These are phyloP conservation scores for Paramisgurnus dabryanus DNA, from an alignment of 2,113 vertebrate species.

Conservation along the genomic window DNA sequence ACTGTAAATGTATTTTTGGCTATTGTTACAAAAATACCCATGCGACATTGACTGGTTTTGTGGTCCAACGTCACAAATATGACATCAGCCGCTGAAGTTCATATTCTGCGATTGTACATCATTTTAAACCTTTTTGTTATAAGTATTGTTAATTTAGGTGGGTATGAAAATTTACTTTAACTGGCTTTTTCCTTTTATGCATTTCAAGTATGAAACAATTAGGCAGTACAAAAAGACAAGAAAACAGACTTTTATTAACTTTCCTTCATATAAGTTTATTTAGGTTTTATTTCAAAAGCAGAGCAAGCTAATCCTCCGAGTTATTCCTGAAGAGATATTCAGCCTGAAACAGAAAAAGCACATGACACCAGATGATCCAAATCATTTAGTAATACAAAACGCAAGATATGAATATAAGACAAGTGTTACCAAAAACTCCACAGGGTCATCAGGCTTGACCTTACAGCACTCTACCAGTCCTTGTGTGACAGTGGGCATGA, in stretches of 20 bases:
- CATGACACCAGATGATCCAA: neutral
- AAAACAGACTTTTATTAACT: too few species aligned
- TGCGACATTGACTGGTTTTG: too few species aligned
- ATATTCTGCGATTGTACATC: too few species aligned
- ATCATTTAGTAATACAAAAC: neutral
- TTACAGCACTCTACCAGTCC: slow-evolving; percentile 84
- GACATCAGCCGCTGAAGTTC: too few species aligned
- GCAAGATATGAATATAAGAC: neutral
- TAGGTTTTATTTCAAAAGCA: neutral
- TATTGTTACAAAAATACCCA: too few species aligned
- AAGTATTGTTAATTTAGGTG: too few species aligned
- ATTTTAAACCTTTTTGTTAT: too few species aligned
- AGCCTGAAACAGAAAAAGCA: slow-evolving; percentile 61
- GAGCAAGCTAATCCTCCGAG: slow-evolving; percentile 32
- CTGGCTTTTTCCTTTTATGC: too few species aligned
- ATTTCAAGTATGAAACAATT: neutral
- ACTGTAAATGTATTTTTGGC: too few species aligned
- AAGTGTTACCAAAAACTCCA: slow-evolving; percentile 87
- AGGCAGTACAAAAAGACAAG: neutral
- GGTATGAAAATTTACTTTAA: too few species aligned
- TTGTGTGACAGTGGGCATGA: slow-evolving; percentile 86
- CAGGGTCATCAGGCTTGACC: slow-evolving; percentile 86
- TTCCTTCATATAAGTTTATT: neutral
- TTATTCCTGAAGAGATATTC: slow-evolving; percentile 64
- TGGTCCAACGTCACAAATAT: too few species aligned